A percentile compares a stretch with the other conserved stretches of the same genome.
Conservation (phyloP, 2,113 vertebrate genomes). For the Pseudopodoces humilis region DNA sequence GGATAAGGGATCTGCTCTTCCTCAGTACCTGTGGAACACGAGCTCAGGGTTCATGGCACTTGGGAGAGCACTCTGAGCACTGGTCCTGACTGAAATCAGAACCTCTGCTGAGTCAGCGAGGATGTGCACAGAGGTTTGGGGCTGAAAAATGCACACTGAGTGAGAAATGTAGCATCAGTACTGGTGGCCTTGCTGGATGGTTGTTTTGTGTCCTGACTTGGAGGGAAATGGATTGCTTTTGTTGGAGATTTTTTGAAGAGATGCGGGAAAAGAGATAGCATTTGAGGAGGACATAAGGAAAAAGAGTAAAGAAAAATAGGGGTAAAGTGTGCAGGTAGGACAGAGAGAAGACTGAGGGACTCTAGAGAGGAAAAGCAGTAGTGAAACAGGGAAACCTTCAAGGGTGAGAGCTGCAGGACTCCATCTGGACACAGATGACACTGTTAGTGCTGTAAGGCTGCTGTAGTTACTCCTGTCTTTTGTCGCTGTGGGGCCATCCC, state of each 20-base stretch:
- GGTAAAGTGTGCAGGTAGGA: not conserved
- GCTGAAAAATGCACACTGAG: not conserved
- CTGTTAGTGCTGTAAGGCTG: not conserved
- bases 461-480: not conserved
- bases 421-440: conserved; percentile 1
- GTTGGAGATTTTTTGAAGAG: not conserved
- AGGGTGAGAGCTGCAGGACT: not conserved
- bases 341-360: not conserved
- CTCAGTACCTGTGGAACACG: fast-evolving
- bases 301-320: not conserved
- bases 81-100: not conserved
- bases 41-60: not conserved
- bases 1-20: not conserved
- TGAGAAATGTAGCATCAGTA: not conserved
- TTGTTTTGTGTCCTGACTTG: not conserved
- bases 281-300: not conserved
- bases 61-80: not conserved
- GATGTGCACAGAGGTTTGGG: not conserved
- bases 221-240: not conserved
- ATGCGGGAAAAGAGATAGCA: fast-evolving
- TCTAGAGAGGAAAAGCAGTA: not conserved
- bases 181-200: not conserved
- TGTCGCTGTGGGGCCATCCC: not conserved
- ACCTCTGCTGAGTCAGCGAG: not conserved
- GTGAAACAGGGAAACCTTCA: not conserved